Conservation (phyloP, 2,113 vertebrate genomes). For the Silurus meridionalis region DNA sequence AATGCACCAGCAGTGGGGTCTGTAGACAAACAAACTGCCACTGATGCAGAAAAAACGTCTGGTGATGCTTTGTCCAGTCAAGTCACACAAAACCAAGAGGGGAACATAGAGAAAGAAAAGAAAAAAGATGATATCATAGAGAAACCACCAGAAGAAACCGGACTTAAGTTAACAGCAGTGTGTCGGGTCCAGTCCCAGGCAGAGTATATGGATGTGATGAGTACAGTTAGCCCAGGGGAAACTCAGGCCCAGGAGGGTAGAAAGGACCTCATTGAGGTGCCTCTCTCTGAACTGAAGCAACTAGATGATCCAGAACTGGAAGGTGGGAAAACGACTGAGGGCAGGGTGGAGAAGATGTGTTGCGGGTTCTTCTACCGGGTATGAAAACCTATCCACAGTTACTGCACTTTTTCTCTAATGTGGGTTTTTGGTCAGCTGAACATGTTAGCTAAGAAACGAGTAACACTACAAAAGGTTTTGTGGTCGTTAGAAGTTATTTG, state of each 20-base stretch:
- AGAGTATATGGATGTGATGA: constrained; percentile 69
- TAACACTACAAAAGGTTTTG: not conserved
- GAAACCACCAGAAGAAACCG: constrained; percentile 52
- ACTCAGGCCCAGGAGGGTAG: constrained; percentile 63
- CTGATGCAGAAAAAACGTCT: constrained; percentile 35
- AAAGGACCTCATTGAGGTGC: constrained; percentile 86
- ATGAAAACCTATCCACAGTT: constrained; percentile 25
- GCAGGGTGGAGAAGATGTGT: constrained; percentile 86
- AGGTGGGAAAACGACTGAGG: constrained; percentile 74
- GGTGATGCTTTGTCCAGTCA: constrained; percentile 36
- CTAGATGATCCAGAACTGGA: constrained; percentile 66
- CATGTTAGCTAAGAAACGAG: not conserved
- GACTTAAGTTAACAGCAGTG: constrained; percentile 63
- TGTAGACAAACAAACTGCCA: constrained; percentile 41
- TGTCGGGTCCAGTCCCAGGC: constrained; percentile 81
- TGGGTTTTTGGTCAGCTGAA: not conserved
- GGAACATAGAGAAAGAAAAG: constrained; percentile 47
- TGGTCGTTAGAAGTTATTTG: not conserved
- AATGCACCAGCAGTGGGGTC: constrained; percentile 11
- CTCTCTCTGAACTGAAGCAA: constrained; percentile 81
- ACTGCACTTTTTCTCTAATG: not conserved
- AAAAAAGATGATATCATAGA: constrained; percentile 15
- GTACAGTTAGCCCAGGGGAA: constrained; percentile 64
- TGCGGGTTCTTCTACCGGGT: constrained; percentile 99
- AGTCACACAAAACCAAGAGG: constrained; percentile 32